Conservation (phyloP, 2,888 invertebrate species). For the Mantis religiosa region DNA sequence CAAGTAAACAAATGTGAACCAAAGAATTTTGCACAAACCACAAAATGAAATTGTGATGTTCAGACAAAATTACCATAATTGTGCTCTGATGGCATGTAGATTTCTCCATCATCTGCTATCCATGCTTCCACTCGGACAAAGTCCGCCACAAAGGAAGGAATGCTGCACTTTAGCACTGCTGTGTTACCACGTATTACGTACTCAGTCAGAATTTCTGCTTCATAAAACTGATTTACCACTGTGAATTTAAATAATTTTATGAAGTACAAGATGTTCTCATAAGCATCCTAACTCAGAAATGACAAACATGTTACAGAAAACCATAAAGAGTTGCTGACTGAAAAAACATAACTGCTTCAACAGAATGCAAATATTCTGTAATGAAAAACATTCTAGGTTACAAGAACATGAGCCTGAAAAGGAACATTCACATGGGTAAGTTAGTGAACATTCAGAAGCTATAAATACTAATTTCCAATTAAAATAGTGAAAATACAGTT, state of each 20-base stretch:
- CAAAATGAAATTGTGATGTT: not conserved
- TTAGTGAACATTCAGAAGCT: not conserved
- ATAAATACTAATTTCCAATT: not conserved
- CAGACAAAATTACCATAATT: slow-evolving; percentile 27
- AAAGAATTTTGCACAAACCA: not conserved
- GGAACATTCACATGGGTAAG: not conserved
- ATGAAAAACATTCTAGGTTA: not conserved
- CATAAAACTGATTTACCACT: slow-evolving; percentile 70
- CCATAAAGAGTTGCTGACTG: not conserved
- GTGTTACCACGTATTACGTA: slow-evolving; percentile 71
- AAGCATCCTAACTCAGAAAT: too few species aligned
- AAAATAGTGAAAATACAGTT: not conserved
- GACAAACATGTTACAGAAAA: not conserved
- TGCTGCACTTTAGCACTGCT: slow-evolving; percentile 67
- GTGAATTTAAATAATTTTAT: slow-evolving; percentile 36
- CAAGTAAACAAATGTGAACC: not conserved
- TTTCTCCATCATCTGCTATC: slow-evolving; percentile 46
- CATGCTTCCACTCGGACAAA: slow-evolving; percentile 67
- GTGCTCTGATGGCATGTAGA: slow-evolving; percentile 24
- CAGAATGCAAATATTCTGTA: not conserved
- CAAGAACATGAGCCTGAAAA: not conserved
- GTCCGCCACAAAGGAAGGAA: slow-evolving; percentile 70
- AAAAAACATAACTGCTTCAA: not conserved
- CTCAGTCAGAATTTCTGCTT: slow-evolving; percentile 67
- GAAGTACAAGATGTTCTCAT: not conserved